Percentiles rank a stretch among this genome's conserved stretches.
Evolutionary conservation across 2,888 invertebrate species (phyloP).

Genomic region (Chloromyia formosa): DNA sequence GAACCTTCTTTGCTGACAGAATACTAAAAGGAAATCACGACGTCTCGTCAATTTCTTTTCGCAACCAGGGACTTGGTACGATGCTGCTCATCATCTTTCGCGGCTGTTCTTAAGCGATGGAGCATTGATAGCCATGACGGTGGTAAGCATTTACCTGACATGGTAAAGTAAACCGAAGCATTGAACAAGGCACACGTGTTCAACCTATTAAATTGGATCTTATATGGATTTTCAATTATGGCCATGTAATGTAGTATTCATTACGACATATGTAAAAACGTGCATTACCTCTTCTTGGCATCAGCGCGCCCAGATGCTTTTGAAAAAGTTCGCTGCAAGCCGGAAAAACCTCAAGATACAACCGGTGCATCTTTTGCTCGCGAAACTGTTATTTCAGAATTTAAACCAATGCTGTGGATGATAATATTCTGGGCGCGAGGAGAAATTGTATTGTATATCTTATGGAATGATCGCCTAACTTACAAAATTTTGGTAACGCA

Average conservation of each 20-base stretch:
- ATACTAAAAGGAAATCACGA: conserved; percentile 8
- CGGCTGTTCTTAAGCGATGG: neutral
- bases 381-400: too few species aligned
- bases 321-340: neutral
- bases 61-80: neutral
- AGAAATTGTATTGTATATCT: too few species aligned
- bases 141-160: neutral
- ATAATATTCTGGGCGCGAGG: too few species aligned
- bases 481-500: too few species aligned
- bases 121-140: neutral
- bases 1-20: neutral
- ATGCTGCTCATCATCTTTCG: neutral
- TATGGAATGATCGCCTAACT: too few species aligned
- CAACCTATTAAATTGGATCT: conserved; percentile 42
- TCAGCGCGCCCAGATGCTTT: neutral
- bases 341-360: neutral
- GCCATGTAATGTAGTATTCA: conserved; percentile 15
- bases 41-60: neutral
- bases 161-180: conserved; percentile 16
- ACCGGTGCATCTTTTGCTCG: conserved; percentile 1
- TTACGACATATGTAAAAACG: conserved; percentile 32
- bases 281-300: conserved; percentile 17
- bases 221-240: conserved; percentile 37
- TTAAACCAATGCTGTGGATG: neutral
- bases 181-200: conserved; percentile 41